phyloP scores from a whole-genome alignment of 2,113 vertebrate species.

The Nyctereutes procyonoides region DNA sequence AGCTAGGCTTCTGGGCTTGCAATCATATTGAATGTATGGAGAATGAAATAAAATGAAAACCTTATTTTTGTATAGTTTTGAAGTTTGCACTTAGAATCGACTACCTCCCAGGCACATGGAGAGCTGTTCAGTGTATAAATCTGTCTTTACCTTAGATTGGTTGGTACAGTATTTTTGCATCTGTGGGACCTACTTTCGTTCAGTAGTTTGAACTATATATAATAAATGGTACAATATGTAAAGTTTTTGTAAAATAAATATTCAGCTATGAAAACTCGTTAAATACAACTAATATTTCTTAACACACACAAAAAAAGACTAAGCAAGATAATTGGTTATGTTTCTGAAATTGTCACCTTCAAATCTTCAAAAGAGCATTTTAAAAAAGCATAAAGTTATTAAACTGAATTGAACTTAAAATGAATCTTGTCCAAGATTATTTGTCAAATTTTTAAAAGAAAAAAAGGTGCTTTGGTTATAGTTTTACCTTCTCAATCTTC shows the following conservation, averaged over 20 bases:
- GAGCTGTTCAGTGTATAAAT: conserved; percentile 89
- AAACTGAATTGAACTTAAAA: not conserved
- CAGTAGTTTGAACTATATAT: conserved; percentile 92
- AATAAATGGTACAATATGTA: conserved; percentile 93
- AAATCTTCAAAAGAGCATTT: not conserved
- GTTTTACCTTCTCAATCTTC: not conserved
- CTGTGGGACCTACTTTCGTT: conserved; percentile 92
- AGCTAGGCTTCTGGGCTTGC: conserved; percentile 87
- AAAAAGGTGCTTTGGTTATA: not conserved
- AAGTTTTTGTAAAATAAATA: conserved; percentile 95
- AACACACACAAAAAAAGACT: conserved; percentile 82
- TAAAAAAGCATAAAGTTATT: conserved; percentile 30
- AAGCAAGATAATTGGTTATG: not conserved
- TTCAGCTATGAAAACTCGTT: conserved; percentile 93
- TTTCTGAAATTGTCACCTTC: conserved; percentile 34
- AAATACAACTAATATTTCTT: conserved; percentile 95
- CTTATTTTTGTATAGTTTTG: conserved; percentile 94
- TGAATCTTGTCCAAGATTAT: not conserved
- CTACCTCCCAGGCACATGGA: conserved; percentile 86
- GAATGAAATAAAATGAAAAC: conserved; percentile 88
- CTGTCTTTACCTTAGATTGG: conserved; percentile 89
- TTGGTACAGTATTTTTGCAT: conserved; percentile 93
- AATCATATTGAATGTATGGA: conserved; percentile 91
- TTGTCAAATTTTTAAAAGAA: not conserved
- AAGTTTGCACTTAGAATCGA: conserved; percentile 91